Base-by-base conservation (phyloP, 2,888 invertebrate species). In the Torymus aiolomorphi region DNA sequence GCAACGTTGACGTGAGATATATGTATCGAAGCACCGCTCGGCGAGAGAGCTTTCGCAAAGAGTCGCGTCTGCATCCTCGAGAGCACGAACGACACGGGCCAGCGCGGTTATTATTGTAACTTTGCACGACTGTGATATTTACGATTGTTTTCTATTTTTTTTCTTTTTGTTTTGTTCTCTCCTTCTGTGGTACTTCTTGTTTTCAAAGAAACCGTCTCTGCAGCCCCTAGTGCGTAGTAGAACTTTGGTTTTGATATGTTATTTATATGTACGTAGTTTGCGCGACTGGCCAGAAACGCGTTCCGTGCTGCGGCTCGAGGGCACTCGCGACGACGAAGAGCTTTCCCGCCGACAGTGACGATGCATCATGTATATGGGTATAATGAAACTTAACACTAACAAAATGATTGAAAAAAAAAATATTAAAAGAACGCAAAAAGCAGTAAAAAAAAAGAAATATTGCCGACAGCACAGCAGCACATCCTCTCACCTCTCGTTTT, bases 401-500 rank as follows among this genome's bases (percentile, higher is more conserved):
- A 78, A 77, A 73, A 80, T 82, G 74, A 75, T 31, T 16, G 57
- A 77, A 13, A 61, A 31, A 71, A 61, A 42, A 24, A 61, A 63
- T 24, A 59, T 54, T 81, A 13, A 20, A 78, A 82, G 80, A 81
- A 81, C 42, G 78, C 78, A 76, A 79, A 70, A 80, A 83, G 71
- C 79, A 76, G 31, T 57, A 79, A 72, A 73, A 66, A 72, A 74
- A 51, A 16, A 18, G 31, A 51, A 24, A 57, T 59, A 78, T 81
- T 81, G 76, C 78, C 81, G 74, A 42, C 42, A 42, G 42, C 42
- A 42, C 42, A 8, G 42, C 42, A 42, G 70, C 73, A 76, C 82
- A 80, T 85, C 84, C 87, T 88, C 87, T 89, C 84, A 88, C 86
- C 86, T 86, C 84, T 87, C 87, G 86, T 85, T 88, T 89, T 89